Percentiles rank a stretch among this genome's conserved stretches.
phyloP scores from a whole-genome alignment of 2,797 vertebrate genomes.

The Varecia variegata region DNA sequence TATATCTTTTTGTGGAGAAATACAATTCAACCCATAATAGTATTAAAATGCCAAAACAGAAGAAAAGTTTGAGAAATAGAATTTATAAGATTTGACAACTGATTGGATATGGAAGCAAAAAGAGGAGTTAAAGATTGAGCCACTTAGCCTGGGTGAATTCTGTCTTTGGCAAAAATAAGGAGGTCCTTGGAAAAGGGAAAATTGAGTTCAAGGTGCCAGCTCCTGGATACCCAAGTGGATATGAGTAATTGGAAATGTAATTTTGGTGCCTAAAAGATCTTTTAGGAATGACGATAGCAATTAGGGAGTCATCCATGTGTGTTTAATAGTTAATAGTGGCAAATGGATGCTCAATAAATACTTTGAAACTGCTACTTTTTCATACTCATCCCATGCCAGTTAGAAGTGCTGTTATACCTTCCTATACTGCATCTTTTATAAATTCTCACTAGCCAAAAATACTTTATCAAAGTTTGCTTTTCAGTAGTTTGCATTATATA shows the following conservation, averaged over 20 bases:
- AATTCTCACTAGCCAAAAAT: background rate
- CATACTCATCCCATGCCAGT: background rate
- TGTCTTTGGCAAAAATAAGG: background rate
- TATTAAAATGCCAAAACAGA: background rate
- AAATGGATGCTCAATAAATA: background rate
- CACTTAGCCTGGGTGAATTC: background rate
- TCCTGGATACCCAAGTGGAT: background rate
- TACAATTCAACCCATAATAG: background rate
- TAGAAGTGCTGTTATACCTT: background rate
- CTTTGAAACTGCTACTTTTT: background rate
- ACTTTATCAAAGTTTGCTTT: background rate
- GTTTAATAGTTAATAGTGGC: background rate
- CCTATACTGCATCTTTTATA: background rate
- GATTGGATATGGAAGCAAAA: background rate
- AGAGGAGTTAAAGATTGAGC: background rate
- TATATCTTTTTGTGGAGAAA: background rate
- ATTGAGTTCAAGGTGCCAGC: background rate
- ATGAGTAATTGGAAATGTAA: background rate
- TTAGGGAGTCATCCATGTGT: background rate
- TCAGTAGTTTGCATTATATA: background rate
- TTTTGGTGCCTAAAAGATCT: background rate
- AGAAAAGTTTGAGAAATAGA: background rate
- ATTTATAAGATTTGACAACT: background rate
- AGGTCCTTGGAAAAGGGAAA: background rate
- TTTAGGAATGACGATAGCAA: background rate